Base-by-base conservation (phyloP, 2,113 vertebrate species). In the Mormoops blainvillei region DNA sequence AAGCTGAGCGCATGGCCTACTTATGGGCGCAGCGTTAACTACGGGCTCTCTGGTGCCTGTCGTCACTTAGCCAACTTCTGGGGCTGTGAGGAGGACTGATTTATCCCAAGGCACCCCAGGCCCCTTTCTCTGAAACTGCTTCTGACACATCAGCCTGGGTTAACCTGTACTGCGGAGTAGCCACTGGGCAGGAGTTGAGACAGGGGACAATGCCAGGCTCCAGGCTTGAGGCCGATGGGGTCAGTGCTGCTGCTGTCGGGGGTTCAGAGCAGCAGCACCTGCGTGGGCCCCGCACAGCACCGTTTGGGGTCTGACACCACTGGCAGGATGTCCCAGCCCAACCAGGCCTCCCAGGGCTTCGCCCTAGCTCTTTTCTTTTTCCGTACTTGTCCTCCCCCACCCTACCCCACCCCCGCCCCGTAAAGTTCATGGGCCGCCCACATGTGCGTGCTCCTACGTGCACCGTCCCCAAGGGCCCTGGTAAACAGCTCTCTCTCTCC, bases 1-100 rank as follows among this genome's bases (percentile, higher is more conserved):
- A 95, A 91, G 71, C 95, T 73, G 96, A 96, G 92, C 15, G 0
- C 28, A 3, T 88, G 95, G 77, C 96, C 94, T 96, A 61, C 95
- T 97, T 95, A 38, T 4, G 68, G 71, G 71, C 63, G 71, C 73
- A 36, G 28, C 9, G 18, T 95, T 92, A 94, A 92, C 95, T 96
- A 95, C 2, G 54, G 90, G 67, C 61, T 95, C 77, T 28, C 3
- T 12, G 41, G 90, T 52, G 70, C 61, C 76, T 88, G 90, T 90
- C n/a, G 4, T 82, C 81, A 7, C 7, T 41, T 85, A 91, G 84
- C 76, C 73, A 70, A 20, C 45, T 94, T 94, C 36, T 48, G 8
- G 36, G 43, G 81, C 76, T 87, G 19, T 63, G 83, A 48, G 10
- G 26, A 87, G 61, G 89, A 76, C 84, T 20, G 43, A 56, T 89